phyloP scores from a whole-genome alignment of 2,888 invertebrate genomes.

The Phorcus lineatus region DNA sequence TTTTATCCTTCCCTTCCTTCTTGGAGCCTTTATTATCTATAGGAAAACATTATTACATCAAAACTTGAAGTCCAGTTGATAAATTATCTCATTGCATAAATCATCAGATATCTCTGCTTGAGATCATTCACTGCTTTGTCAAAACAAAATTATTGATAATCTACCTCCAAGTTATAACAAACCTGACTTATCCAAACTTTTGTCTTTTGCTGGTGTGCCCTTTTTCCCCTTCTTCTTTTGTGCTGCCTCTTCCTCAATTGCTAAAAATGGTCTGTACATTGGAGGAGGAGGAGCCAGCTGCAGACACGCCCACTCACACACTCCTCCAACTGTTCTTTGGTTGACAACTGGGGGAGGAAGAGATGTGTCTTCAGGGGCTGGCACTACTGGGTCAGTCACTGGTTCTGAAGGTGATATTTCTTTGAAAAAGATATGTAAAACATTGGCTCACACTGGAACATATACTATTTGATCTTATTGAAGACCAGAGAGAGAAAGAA shows the following conservation, averaged over 20 bases:
- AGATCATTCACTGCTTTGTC: no score
- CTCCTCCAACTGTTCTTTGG: conserved; percentile 55
- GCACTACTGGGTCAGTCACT: background rate
- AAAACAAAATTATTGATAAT: no score
- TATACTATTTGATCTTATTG: no score
- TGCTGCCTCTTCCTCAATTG: conserved; percentile 59
- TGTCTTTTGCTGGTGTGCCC: background rate
- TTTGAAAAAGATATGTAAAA: no score
- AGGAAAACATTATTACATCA: background rate
- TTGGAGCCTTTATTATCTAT: background rate
- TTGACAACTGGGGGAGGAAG: conserved; percentile 60
- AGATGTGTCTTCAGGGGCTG: conserved; percentile 36
- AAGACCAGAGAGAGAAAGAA: no score
- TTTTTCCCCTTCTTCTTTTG: conserved; percentile 38
- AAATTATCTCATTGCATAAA: no score
- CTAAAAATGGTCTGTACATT: conserved; percentile 68
- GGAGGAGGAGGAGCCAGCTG: conserved; percentile 66
- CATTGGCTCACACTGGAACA: no score
- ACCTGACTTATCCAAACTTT: conserved; percentile 35
- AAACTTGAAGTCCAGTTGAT: no score
- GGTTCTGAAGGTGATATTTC: background rate
- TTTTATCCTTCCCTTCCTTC: background rate
- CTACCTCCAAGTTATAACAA: background rate
- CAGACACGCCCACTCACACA: conserved; percentile 57
- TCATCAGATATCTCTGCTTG: no score